Conservation (phyloP, 2,113 vertebrate species). For the Thymallus thymallus region DNA sequence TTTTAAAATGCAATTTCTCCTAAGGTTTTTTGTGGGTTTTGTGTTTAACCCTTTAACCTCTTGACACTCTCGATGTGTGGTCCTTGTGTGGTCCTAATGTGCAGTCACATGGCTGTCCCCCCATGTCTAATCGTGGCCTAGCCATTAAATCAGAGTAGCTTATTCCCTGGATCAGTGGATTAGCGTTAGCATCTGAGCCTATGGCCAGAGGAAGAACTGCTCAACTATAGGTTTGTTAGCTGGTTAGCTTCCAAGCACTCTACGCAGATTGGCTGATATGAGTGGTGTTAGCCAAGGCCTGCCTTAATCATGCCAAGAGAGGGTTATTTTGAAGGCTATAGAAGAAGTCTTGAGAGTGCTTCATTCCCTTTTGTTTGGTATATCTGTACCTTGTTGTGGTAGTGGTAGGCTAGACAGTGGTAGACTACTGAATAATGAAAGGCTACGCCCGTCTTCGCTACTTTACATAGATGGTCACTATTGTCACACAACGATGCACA, state of each 20-base stretch:
- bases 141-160: constrained; percentile 30
- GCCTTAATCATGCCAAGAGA: constrained; percentile 8
- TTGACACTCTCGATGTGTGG: neutral
- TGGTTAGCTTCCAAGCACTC: constrained; percentile 9
- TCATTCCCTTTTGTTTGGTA: neutral
- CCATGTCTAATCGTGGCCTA: neutral
- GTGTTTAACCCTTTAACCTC: no score
- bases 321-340: neutral
- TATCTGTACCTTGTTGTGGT: neutral
- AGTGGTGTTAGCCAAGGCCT: neutral
- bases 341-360: neutral
- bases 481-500: no score
- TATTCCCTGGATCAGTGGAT: constrained; percentile 58
- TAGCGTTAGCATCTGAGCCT: constrained; percentile 42
- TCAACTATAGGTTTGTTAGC: constrained; percentile 18
- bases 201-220: neutral
- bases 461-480: no score
- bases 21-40: no score
- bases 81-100: neutral
- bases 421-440: no score
- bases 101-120: neutral
- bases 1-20: no score
- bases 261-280: neutral
- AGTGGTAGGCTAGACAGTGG: no score
- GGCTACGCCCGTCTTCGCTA: no score